Evolutionary conservation across 2,113 vertebrate genomes (phyloP).

Genomic region (Sciurus niger): DNA sequence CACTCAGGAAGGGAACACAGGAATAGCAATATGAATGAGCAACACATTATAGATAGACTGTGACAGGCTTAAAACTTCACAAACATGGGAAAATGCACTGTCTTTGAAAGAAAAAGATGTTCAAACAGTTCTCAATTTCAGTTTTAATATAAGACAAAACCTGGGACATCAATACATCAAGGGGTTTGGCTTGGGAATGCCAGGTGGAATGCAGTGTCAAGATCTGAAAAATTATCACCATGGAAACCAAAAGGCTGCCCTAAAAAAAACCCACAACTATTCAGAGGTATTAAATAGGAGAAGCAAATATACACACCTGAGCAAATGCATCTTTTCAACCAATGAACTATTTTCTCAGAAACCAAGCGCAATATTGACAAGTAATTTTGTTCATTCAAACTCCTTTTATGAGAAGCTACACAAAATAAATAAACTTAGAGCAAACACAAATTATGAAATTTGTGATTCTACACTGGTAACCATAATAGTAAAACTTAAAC

Average conservation of each 20-base stretch:
- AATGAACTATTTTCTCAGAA: constrained; percentile 53
- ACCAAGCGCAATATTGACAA: neutral
- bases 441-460: neutral
- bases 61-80: neutral
- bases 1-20: neutral
- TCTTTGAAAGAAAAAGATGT: constrained; percentile 22
- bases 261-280: neutral
- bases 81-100: neutral
- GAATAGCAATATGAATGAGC: neutral
- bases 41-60: neutral
- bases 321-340: neutral
- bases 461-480: neutral
- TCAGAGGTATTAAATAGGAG: constrained; percentile 32
- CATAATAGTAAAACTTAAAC: neutral
- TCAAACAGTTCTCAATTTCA: neutral
- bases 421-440: constrained; percentile 19
- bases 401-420: constrained; percentile 48
- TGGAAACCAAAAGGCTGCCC: constrained; percentile 58
- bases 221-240: constrained; percentile 51
- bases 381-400: constrained; percentile 4
- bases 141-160: constrained; percentile 49
- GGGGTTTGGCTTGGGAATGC: constrained; percentile 54
- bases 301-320: neutral
- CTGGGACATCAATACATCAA: neutral
- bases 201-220: constrained; percentile 22